Conservation (phyloP, 2,113 vertebrate genomes). For the Salvelinus namaycush region DNA sequence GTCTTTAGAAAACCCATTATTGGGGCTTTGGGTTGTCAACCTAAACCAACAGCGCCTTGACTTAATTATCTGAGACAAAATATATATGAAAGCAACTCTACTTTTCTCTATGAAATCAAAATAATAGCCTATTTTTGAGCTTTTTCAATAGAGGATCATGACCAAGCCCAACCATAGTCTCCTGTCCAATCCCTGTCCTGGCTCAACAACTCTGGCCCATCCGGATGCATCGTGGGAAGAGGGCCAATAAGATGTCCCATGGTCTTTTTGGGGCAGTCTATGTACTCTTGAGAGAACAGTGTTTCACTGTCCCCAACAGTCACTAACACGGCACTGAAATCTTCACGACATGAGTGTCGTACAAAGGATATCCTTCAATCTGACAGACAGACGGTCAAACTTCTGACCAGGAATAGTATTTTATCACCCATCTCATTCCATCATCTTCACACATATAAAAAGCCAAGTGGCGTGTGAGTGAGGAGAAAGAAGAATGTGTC, state of each 20-base stretch:
- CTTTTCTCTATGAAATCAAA: not conserved
- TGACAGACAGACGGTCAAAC: conserved; percentile 40
- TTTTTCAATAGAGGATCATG: not conserved
- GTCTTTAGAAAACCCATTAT: not conserved
- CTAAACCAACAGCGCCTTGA: not conserved
- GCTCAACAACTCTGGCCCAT: no score
- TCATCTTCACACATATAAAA: conserved; percentile 50
- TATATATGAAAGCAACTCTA: not conserved
- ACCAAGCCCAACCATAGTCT: not conserved
- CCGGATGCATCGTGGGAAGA: no score
- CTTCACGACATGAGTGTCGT: not conserved
- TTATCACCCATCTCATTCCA: conserved; percentile 54
- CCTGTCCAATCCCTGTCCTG: not conserved
- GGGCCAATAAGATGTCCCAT: not conserved
- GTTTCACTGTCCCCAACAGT: conserved; percentile 39
- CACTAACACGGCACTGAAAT: not conserved
- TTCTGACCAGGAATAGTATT: conserved; percentile 49
- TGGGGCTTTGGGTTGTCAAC: not conserved
- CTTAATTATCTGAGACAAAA: not conserved
- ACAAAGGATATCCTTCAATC: conserved; percentile 28
- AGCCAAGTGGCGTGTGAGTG: not conserved
- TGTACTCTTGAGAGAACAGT: not conserved
- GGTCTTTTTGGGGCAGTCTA: not conserved
- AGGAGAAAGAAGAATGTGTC: not conserved
- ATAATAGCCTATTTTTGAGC: no score